Conservation (phyloP, 2,113 vertebrate genomes). For the Ptychochromis oligacanthus region DNA sequence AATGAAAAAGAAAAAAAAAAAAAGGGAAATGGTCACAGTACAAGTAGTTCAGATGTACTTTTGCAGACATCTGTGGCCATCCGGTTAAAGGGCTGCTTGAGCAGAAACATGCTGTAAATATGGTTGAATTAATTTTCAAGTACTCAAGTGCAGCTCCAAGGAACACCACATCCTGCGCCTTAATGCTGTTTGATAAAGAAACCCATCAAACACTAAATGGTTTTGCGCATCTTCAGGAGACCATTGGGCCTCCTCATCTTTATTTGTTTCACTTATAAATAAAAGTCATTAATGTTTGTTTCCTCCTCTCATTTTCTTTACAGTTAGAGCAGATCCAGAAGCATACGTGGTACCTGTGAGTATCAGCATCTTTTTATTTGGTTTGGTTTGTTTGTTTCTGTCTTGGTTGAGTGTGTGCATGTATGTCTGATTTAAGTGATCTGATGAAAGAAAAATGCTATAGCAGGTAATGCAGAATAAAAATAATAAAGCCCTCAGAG, state of each 20-base stretch:
- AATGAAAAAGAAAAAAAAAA: no score
- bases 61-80: no score
- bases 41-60: no score
- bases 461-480: neutral
- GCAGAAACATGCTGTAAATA: no score
- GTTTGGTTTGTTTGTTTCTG: neutral
- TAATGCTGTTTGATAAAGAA: neutral
- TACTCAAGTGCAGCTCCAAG: neutral
- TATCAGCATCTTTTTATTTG: conserved; percentile 61
- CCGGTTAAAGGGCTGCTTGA: no score
- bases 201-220: neutral
- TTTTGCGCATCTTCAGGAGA: neutral
- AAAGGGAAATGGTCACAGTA: no score
- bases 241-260: neutral
- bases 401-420: neutral
- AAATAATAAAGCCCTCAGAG: conserved; percentile 6
- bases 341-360: conserved; percentile 99
- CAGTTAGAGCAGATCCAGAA: conserved; percentile 99
- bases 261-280: neutral
- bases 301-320: conserved; percentile 65
- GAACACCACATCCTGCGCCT: neutral
- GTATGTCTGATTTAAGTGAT: neutral
- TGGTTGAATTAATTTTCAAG: no score
- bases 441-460: neutral
- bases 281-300: neutral